Evolutionary conservation across 1,140 invertebrate genomes (phyloP), one percentile per base, ranked within the genome.

Genomic region (Heliconius congener): DNA sequence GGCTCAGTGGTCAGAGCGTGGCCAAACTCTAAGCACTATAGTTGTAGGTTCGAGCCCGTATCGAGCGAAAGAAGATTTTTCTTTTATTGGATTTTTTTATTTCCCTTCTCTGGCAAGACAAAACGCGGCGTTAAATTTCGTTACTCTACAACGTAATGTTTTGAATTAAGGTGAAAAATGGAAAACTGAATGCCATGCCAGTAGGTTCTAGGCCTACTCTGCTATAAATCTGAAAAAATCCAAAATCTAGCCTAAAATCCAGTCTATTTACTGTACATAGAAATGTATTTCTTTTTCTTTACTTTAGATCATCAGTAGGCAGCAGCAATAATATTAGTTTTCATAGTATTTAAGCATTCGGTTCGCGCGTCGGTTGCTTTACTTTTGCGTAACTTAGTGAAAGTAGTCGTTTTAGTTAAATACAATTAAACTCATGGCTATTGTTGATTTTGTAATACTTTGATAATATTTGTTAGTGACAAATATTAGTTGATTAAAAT

Each of bases 341-440:
- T 81, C 73, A 72, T 76, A 83, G 57, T 78, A 72, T 73, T 86
- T 82, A 66, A 80, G 78, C 80, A 86, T 86, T 78, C 84, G 66
- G 70, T 42, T 16, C 50, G 78, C 80, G 79, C 76, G 19, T 52
- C 57, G 55, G 72, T 83, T 79, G 73, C 82, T 83, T 81, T 81
- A 86, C 79, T 87, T 87, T 87, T 87, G 86, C 86, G 86, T 87
- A 87, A 87, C 27, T 19, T 50, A 81, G 85, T 81, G 85, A 87
- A 87, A 86, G 85, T 83, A 76, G 71, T n/a, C 70, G 78, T 76
- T 76, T 78, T 52, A 72, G 77, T 74, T 74, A 52, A 74, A 74
- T 55, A 74, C 27, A 52, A 74, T 52, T 74, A 74, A 77, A 77
- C 9, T 46, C 60, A 71, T 71, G 66, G 60, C 42, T 42, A 77